These are phyloP conservation scores for Rhynchonycteris naso DNA, from an alignment of 2,797 vertebrate species.

Conservation along the genomic window DNA sequence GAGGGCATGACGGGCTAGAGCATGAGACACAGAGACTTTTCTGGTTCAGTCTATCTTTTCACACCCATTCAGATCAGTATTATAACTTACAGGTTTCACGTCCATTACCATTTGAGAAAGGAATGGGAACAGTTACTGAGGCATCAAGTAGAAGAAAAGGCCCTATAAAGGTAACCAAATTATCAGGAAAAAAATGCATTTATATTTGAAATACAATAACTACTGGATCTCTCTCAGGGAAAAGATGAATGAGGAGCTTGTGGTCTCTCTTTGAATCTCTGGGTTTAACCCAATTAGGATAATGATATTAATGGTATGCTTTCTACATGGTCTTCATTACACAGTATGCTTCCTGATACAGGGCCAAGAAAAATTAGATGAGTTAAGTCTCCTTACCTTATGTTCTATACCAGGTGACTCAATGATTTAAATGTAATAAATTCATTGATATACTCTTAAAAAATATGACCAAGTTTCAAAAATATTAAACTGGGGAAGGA, in stretches of 20 bases:
- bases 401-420: neutral
- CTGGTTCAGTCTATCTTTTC: neutral
- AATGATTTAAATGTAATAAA: neutral
- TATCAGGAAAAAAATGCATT: neutral
- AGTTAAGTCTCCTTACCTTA: neutral
- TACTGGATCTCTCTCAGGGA: neutral
- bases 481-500: neutral
- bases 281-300: neutral
- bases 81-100: neutral
- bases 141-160: neutral
- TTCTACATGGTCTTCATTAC: neutral
- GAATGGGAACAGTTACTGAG: neutral
- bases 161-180: neutral
- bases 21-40: neutral
- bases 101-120: neutral
- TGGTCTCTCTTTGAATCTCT: neutral
- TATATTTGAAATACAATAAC: neutral
- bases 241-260: neutral
- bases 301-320: neutral
- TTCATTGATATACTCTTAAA: neutral
- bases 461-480: neutral
- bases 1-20: neutral
- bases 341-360: neutral
- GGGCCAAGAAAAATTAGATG: neutral
- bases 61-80: neutral